Conservation (phyloP, 1,140 invertebrate genomes). For the Eumaeus atala region DNA sequence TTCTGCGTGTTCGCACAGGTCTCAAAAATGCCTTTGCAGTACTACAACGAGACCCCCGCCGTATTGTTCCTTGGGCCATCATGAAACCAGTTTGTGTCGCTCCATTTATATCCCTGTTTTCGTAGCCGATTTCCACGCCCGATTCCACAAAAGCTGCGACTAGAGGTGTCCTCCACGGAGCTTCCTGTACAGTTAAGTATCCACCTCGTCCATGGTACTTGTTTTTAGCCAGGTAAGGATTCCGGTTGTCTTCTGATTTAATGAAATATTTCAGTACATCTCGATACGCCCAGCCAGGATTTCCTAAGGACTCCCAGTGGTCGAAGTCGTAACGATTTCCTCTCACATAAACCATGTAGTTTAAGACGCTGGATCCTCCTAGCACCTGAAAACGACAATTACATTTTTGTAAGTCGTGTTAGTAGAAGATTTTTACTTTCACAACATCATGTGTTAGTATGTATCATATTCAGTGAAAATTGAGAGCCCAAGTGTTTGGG, state of each 20-base stretch:
- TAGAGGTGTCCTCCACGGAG: slow-evolving; percentile 87
- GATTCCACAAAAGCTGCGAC: slow-evolving; percentile 89
- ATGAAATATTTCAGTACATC: slow-evolving; percentile 91
- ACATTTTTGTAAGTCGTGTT: slow-evolving; percentile 9
- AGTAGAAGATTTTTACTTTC: no score
- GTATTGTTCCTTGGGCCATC: slow-evolving; percentile 92
- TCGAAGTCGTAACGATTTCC: slow-evolving; percentile 91
- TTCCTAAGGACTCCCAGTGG: slow-evolving; percentile 90
- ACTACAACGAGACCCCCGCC: slow-evolving; percentile 89
- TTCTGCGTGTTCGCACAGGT: slow-evolving; percentile 83
- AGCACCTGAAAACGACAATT: slow-evolving; percentile 74
- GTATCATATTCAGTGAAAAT: no score
- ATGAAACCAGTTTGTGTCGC: slow-evolving; percentile 88
- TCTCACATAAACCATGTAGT: slow-evolving; percentile 96
- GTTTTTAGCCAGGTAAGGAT: slow-evolving; percentile 83
- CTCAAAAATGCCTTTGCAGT: slow-evolving; percentile 92
- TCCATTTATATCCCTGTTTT: slow-evolving; percentile 90
- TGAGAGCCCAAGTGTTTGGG: no score
- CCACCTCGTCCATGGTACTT: slow-evolving; percentile 85
- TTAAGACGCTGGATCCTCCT: slow-evolving; percentile 92
- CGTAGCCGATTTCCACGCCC: slow-evolving; percentile 90
- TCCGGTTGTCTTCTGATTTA: slow-evolving; percentile 91
- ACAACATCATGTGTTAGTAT: no score
- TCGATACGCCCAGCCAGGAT: slow-evolving; percentile 92
- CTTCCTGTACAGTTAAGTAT: slow-evolving; percentile 87